phyloP scores from a whole-genome alignment of 1,140 invertebrate species.

The Caenorhabditis brenneri region DNA sequence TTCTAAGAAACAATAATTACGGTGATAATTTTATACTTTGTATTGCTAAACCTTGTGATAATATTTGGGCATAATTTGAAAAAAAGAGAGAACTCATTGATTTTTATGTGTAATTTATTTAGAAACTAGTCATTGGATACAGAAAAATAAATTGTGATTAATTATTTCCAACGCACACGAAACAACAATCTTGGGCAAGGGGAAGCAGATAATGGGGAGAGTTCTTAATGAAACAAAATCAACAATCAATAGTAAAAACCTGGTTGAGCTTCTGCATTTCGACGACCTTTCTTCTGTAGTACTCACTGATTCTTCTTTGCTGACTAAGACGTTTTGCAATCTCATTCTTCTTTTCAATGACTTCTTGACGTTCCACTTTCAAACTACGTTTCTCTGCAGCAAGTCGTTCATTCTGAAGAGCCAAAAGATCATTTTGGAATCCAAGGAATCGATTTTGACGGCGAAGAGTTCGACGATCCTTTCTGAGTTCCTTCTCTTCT shows the following conservation, averaged over 20 bases:
- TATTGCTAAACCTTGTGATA: constrained; percentile 10
- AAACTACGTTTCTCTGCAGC: not conserved
- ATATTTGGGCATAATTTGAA: constrained; percentile 19
- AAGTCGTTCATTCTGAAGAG: not conserved
- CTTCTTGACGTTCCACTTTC: not conserved
- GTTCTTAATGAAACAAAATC: too few relatives aligned
- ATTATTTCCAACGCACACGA: too few relatives aligned
- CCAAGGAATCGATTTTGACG: constrained; percentile 16
- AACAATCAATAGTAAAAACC: too few relatives aligned
- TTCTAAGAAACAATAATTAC: not conserved
- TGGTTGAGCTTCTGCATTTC: not conserved
- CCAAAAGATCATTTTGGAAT: constrained; percentile 14
- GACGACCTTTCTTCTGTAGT: not conserved
- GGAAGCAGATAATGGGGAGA: too few relatives aligned
- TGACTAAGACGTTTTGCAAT: not conserved
- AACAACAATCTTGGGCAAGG: too few relatives aligned
- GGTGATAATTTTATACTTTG: not conserved
- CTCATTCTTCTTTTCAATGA: not conserved
- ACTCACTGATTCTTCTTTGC: constrained; percentile 19
- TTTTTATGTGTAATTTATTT: constrained; percentile 15
- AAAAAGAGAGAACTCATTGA: not conserved
- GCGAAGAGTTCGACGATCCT: constrained; percentile 7
- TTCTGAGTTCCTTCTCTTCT: not conserved
- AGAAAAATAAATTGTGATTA: not conserved
- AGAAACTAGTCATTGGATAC: not conserved